Evolutionary conservation across 2,113 vertebrate species (phyloP), one percentile per base, ranked within the genome.

Genomic region (Grantiella picta): DNA sequence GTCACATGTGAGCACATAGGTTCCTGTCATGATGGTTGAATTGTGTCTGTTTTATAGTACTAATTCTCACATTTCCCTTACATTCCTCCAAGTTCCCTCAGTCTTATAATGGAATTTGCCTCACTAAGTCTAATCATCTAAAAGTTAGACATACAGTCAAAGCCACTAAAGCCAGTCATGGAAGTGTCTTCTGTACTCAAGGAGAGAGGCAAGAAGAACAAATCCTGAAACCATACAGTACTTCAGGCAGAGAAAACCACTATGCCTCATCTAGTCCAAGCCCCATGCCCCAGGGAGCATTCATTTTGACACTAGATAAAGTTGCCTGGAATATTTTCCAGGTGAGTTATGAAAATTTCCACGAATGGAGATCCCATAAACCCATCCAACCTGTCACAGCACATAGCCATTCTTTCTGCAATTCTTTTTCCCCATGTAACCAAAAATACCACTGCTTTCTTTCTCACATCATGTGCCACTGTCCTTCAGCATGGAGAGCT

Each of bases 271-370:
- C n/a, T n/a, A 35, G 7, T 76, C 33, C 45, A 53, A 18, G 2
- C 3, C 8, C 10, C 2, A 14, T 23, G 5, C 10, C 38, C 1
- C 2, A 21, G 1, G 6, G 15, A 68, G 28, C 6, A 0, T 27
- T 50, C 29, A 33, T 72, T 75, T n/a, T 52, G 11, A 31, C 18
- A 33, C 18, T 17, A 35, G 31, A 15, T 33, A 36, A 36, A 5
- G 4, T 54, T 60, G 1, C 19, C 49, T 16, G 52, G 12, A 36
- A 44, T 56, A 42, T 60, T 96, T 94, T 85, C 28, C n/a, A 76
- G 17, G 6, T 7, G 22, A 82, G 3, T 75, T 36, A 42, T 6
- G 20, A 77, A 72, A 59, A 72, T 63, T 61, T 71, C 19, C 8
- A 40, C 36, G 31, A 27, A 60, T 21, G 8, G 31, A 53, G 13